These are phyloP conservation scores for Pluvianellus socialis DNA, from an alignment of 2,113 vertebrate genomes.

Conservation along the genomic window DNA sequence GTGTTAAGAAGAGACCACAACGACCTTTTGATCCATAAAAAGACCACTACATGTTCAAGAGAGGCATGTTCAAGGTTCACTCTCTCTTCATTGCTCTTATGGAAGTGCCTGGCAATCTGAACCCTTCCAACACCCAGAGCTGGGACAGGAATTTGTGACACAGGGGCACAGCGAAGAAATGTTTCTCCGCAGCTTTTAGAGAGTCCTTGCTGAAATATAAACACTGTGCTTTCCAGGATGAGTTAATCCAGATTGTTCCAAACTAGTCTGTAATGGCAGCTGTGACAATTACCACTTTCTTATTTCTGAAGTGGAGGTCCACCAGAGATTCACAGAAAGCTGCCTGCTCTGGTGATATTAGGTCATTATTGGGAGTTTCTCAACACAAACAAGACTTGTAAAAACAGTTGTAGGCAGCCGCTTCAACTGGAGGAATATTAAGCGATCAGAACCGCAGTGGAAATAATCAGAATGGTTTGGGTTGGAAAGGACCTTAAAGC, in stretches of 20 bases:
- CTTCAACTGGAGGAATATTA: fast-evolving
- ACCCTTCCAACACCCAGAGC: neutral
- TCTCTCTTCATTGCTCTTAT: neutral
- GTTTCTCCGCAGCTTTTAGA: neutral
- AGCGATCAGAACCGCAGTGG: neutral
- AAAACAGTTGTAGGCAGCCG: neutral
- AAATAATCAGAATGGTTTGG: neutral
- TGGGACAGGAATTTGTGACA: neutral
- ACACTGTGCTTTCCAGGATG: fast-evolving
- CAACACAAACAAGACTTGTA: neutral
- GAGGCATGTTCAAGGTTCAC: neutral
- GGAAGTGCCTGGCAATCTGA: neutral
- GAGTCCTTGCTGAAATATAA: neutral
- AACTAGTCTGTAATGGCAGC: neutral
- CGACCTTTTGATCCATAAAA: neutral
- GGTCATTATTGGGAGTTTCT: neutral
- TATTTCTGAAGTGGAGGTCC: neutral
- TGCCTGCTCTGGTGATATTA: neutral
- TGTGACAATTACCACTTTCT: neutral
- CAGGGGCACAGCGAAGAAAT: neutral
- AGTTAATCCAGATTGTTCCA: neutral
- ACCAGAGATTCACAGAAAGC: neutral
- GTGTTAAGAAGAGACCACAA: neutral
- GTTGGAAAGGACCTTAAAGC: too few relatives aligned
- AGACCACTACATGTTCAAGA: neutral